Evolutionary conservation across 1,140 invertebrate species (phyloP).

Genomic region (Drosophila santomea): DNA sequence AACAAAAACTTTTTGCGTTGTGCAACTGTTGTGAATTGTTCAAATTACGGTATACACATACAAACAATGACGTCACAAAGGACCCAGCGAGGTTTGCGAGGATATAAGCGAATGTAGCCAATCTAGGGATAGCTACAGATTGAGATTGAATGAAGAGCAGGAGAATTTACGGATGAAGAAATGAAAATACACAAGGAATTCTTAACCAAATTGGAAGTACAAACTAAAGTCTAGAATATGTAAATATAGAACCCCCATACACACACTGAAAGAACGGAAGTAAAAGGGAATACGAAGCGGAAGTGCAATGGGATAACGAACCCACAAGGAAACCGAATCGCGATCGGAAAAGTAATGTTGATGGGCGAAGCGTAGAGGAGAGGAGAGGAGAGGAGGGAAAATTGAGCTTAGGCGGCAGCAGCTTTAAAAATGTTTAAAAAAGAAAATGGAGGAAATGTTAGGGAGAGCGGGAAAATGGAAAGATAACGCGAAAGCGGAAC

Average conservation of each 20-base stretch:
- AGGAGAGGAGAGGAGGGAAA: conserved; percentile 8
- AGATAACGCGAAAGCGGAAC: background rate
- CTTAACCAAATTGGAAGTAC: conserved; percentile 83
- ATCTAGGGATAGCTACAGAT: conserved; percentile 15
- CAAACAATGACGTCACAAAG: conserved; percentile 71
- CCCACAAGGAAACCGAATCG: conserved; percentile 1
- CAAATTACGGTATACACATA: conserved; percentile 75
- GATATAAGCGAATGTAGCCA: conserved; percentile 9
- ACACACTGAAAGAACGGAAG: conserved; percentile 38
- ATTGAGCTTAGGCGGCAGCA: conserved; percentile 65
- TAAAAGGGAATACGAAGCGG: conserved; percentile 10
- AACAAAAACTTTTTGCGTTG: conserved; percentile 69
- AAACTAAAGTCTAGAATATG: conserved; percentile 82
- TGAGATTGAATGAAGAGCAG: conserved; percentile 22
- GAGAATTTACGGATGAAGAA: conserved; percentile 49
- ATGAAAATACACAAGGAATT: conserved; percentile 81
- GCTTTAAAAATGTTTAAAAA: conserved; percentile 53
- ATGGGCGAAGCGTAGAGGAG: background rate
- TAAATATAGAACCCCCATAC: conserved; percentile 56
- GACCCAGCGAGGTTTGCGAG: conserved; percentile 44
- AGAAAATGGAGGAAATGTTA: conserved; percentile 7
- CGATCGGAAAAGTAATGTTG: conserved; percentile 2
- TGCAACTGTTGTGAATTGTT: conserved; percentile 82
- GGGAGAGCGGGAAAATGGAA: conserved; percentile 14
- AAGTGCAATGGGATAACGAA: conserved; percentile 44